phyloP scores from a whole-genome alignment of 2,888 invertebrate genomes.

The Napeogenes sylphis region DNA sequence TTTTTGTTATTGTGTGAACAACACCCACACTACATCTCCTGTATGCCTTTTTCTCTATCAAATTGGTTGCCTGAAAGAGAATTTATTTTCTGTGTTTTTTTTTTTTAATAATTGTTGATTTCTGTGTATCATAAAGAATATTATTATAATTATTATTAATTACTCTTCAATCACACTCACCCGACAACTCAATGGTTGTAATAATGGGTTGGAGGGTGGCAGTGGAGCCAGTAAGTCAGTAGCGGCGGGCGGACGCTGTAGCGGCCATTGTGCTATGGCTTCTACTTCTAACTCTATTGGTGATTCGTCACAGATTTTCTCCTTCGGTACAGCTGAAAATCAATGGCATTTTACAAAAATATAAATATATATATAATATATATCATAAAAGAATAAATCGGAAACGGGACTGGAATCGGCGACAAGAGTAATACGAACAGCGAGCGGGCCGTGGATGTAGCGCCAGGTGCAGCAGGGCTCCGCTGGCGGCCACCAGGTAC shows the following conservation, averaged over 20 bases:
- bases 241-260: slow-evolving; percentile 81
- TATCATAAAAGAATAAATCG: too few relatives aligned
- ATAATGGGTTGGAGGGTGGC: slow-evolving; percentile 81
- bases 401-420: too few relatives aligned
- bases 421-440: slow-evolving; percentile 21
- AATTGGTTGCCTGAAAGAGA: too few relatives aligned
- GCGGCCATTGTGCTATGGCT: slow-evolving; percentile 93
- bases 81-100: too few relatives aligned
- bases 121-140: too few relatives aligned
- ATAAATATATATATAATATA: too few relatives aligned
- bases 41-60: too few relatives aligned
- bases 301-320: slow-evolving; percentile 91
- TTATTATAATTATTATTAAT: too few relatives aligned
- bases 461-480: slow-evolving; percentile 91
- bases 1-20: too few relatives aligned
- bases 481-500: slow-evolving; percentile 93
- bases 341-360: too few relatives aligned
- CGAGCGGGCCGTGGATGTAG: slow-evolving; percentile 84
- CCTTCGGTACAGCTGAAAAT: slow-evolving; percentile 83
- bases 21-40: too few relatives aligned
- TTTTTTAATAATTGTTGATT: too few relatives aligned
- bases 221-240: slow-evolving; percentile 88
- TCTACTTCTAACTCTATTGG: slow-evolving; percentile 90
- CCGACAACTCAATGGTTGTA: slow-evolving; percentile 50
- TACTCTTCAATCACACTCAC: slow-evolving; percentile 32